phyloP scores from a whole-genome alignment of 2,888 invertebrate species.

The Brenthis daphne region DNA sequence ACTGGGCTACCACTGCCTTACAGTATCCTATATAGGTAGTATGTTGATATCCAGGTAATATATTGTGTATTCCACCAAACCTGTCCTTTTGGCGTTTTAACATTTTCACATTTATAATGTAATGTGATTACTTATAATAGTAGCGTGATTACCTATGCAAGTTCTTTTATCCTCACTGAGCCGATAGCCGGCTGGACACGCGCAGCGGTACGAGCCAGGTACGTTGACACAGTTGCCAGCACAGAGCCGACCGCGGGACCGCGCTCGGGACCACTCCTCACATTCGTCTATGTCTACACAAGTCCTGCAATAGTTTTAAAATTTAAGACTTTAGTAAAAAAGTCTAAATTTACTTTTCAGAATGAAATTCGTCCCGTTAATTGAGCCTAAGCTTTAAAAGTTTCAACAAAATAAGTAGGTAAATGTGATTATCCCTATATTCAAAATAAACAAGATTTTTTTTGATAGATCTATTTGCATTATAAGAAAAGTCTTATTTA shows the following conservation, averaged over 20 bases:
- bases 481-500: neutral
- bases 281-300: constrained; percentile 92
- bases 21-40: too few relatives aligned
- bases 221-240: constrained; percentile 91
- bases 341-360: neutral
- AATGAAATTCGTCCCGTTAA: neutral
- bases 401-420: too few relatives aligned
- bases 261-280: constrained; percentile 65
- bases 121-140: neutral
- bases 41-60: too few relatives aligned
- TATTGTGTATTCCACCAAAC: neutral
- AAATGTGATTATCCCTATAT: too few relatives aligned
- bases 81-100: neutral
- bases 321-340: neutral
- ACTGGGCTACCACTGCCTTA: too few relatives aligned
- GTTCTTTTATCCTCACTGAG: constrained; percentile 88
- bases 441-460: too few relatives aligned
- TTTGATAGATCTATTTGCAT: neutral
- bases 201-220: constrained; percentile 94
- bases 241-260: constrained; percentile 85
- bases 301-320: constrained; percentile 65
- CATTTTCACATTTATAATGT: neutral
- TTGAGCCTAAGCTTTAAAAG: too few relatives aligned
- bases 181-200: constrained; percentile 92
- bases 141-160: constrained; percentile 87